Evolutionary conservation across 2,888 invertebrate genomes (phyloP), one percentile per base, ranked within the genome.

Genomic region (Aradus depressus): DNA sequence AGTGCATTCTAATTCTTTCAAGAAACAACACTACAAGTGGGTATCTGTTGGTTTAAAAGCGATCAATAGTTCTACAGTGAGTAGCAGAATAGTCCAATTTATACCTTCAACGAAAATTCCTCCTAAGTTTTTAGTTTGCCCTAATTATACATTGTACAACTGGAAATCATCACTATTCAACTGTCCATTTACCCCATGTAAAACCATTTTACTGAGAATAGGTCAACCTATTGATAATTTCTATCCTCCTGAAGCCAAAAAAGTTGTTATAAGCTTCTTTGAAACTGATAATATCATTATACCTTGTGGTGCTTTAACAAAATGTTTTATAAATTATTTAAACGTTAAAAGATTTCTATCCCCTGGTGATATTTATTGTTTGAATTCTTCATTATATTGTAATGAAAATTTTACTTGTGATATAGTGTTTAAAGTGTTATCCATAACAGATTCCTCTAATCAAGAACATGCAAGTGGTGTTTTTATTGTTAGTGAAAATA

Each of bases 401-500:
- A 37, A 41, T 41, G 32, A 21, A n/a, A 10, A 18, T 31, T 3
- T 25, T 19, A 41, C 58, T n/a, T 31, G 53, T 8, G 35, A 25
- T 45, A 47, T 74, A 18, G 67, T 70, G 62, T 74, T 74, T 54
- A 70, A 69, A 65, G 70, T 73, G 55, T 21, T 55, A 12, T 43
- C 61, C 44, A 54, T 47, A 57, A 18, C 54, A 49, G 47, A 45
- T 50, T 25, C n/a, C n/a, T n/a, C 52, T 44, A 26, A 62, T 39
- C 60, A 58, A 50, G 58, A 59, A 16, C 18, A 23, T 26, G 35
- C 42, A 19, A 59, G 54, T 16, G 61, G 72, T 52, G 74, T 66
- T 65, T 78, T 75, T 62, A 72, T 79, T 62, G 66, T 76, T 0
- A 72, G 71, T 64, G 75, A 75, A 26, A 72, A 75, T 54, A 79